Evolutionary conservation across 2,888 invertebrate species (phyloP).

Genomic region (Aporophyla lueneburgensis): DNA sequence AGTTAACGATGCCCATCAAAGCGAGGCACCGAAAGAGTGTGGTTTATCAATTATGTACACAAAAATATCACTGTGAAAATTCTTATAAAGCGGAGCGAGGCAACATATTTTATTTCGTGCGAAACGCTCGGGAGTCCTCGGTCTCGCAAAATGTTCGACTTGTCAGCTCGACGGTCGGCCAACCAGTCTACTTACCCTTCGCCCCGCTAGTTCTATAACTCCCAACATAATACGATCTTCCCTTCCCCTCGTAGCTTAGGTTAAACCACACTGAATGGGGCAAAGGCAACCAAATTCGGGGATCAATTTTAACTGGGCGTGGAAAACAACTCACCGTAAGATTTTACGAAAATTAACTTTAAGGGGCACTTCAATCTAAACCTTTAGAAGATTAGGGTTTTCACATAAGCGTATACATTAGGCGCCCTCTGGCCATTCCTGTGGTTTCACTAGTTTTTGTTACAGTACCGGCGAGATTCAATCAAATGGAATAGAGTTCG

Average conservation of each 20-base stretch:
- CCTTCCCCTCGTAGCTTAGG: slow-evolving; percentile 60
- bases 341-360: slow-evolving; percentile 90
- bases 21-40: slow-evolving; percentile 23
- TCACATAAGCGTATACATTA: slow-evolving; percentile 79
- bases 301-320: slow-evolving; percentile 69
- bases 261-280: slow-evolving; percentile 36
- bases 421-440: slow-evolving; percentile 74
- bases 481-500: slow-evolving; percentile 51
- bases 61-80: slow-evolving; percentile 74
- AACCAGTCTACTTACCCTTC: slow-evolving; percentile 71
- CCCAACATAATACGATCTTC: slow-evolving; percentile 74
- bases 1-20: slow-evolving; percentile 54
- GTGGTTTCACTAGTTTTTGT: slow-evolving; percentile 74
- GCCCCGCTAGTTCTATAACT: slow-evolving; percentile 73
- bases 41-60: slow-evolving; percentile 71
- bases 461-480: slow-evolving; percentile 39
- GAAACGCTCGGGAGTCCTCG: slow-evolving; percentile 81
- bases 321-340: slow-evolving; percentile 81
- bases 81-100: slow-evolving; percentile 75
- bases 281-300: slow-evolving; percentile 54
- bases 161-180: slow-evolving; percentile 70
- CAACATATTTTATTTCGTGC: slow-evolving; percentile 86
- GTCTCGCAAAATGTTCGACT: slow-evolving; percentile 77
- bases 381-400: slow-evolving; percentile 85
- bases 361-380: slow-evolving; percentile 86